A percentile compares a stretch with the other conserved stretches of the same genome.
phyloP scores from a whole-genome alignment of 1,140 invertebrate species.

The Heliconius hewitsoni region DNA sequence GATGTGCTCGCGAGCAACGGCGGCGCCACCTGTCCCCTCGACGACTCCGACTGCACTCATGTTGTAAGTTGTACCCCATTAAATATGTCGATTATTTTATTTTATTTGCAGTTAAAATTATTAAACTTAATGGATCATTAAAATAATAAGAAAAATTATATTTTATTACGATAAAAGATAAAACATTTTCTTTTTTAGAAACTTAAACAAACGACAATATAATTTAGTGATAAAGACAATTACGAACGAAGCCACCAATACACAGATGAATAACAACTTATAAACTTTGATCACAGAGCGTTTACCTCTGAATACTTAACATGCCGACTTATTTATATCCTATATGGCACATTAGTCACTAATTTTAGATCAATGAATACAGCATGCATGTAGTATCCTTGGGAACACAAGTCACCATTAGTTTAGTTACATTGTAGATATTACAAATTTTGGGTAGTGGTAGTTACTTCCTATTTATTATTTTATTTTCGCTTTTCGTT shows the following conservation, averaged over 20 bases:
- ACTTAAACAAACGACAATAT: too few relatives aligned
- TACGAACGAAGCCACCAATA: conserved; percentile 22
- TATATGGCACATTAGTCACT: conserved; percentile 57
- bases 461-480: conserved; percentile 43
- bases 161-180: not conserved
- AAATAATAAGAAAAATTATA: not conserved
- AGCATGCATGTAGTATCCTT: conserved; percentile 68
- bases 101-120: not conserved
- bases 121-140: too few relatives aligned
- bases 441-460: conserved; percentile 46
- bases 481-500: conserved; percentile 42
- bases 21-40: conserved; percentile 87
- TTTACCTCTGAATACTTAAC: conserved; percentile 51
- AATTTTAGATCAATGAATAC: conserved; percentile 64
- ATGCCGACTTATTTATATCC: conserved; percentile 58
- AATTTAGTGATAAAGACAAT: not conserved
- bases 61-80: conserved; percentile 88
- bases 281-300: conserved; percentile 34
- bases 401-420: conserved; percentile 57
- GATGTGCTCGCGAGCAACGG: conserved; percentile 93
- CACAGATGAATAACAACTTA: conserved; percentile 8
- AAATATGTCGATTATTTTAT: not conserved
- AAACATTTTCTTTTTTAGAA: too few relatives aligned
- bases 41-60: conserved; percentile 93
- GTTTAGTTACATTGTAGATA: conserved; percentile 59